These are phyloP conservation scores for Isaurus tuberculatus DNA, from an alignment of 92 coral and sea anemone genomes.

Conservation along the genomic window DNA sequence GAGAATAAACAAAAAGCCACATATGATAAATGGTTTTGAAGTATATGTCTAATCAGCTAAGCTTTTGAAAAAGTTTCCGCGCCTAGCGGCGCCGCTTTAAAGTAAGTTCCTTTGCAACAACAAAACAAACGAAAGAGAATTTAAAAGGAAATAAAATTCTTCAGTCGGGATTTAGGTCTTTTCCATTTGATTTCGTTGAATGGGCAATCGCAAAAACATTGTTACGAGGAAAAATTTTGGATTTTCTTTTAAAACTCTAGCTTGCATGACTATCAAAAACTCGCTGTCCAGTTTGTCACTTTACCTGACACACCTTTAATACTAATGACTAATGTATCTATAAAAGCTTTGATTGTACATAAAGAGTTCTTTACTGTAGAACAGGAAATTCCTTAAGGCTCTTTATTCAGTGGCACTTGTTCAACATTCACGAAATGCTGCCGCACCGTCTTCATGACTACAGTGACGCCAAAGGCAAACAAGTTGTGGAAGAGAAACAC, in stretches of 20 bases:
- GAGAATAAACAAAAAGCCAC: neutral
- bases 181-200: neutral
- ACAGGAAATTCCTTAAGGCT: constrained; percentile 8
- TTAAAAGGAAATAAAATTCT: neutral
- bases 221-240: neutral
- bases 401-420: neutral
- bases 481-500: neutral
- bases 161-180: neutral
- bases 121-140: neutral
- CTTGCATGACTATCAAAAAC: neutral
- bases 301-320: neutral
- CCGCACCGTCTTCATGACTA: neutral
- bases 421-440: neutral
- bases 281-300: neutral
- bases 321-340: neutral
- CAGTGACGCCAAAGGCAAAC: neutral
- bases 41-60: neutral
- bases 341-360: neutral
- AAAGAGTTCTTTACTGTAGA: neutral
- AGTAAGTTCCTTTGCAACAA: neutral
- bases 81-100: neutral
- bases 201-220: neutral
- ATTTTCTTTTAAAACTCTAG: neutral
- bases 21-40: neutral
- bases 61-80: neutral